phyloP scores from a whole-genome alignment of 2,888 invertebrate species.

The Clanis bilineata region DNA sequence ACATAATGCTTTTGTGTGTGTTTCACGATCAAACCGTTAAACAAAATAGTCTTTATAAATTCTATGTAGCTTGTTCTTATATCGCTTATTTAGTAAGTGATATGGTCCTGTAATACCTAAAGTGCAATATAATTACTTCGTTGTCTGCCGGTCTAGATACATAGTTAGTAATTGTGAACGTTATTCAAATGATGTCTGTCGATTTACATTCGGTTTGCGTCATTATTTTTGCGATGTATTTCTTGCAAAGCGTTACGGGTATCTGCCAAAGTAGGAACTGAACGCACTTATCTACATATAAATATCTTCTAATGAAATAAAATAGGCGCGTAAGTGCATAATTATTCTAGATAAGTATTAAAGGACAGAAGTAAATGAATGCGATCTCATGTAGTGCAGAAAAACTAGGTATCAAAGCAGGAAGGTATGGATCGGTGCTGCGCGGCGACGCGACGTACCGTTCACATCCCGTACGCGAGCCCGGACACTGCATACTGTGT shows the following conservation, averaged over 20 bases:
- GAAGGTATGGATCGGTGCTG: slow-evolving; percentile 51
- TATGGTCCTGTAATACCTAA: neutral
- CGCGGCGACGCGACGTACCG: slow-evolving; percentile 49
- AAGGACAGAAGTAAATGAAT: slow-evolving; percentile 41
- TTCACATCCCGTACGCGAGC: slow-evolving; percentile 57
- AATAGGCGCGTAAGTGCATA: slow-evolving; percentile 21
- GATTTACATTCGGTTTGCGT: slow-evolving; percentile 34
- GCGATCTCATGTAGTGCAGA: slow-evolving; percentile 53
- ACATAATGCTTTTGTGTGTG: slow-evolving; percentile 16
- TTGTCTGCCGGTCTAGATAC: neutral
- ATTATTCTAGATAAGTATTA: slow-evolving; percentile 38
- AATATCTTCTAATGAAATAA: neutral
- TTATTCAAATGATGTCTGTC: slow-evolving; percentile 48
- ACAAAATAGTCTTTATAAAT: slow-evolving; percentile 36
- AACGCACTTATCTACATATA: slow-evolving; percentile 13
- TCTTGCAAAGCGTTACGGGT: neutral
- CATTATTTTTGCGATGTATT: slow-evolving; percentile 1
- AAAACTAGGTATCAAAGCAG: slow-evolving; percentile 66
- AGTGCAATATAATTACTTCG: neutral
- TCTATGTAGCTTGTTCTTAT: neutral
- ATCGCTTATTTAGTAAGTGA: neutral
- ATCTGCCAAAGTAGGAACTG: slow-evolving; percentile 1
- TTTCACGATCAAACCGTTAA: slow-evolving; percentile 56
- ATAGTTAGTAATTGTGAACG: slow-evolving; percentile 18
- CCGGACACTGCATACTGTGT: slow-evolving; percentile 66